A percentile compares a stretch with the other conserved stretches of the same genome.
phyloP scores from a whole-genome alignment of 2,113 vertebrate genomes.

The Lathamus discolor region DNA sequence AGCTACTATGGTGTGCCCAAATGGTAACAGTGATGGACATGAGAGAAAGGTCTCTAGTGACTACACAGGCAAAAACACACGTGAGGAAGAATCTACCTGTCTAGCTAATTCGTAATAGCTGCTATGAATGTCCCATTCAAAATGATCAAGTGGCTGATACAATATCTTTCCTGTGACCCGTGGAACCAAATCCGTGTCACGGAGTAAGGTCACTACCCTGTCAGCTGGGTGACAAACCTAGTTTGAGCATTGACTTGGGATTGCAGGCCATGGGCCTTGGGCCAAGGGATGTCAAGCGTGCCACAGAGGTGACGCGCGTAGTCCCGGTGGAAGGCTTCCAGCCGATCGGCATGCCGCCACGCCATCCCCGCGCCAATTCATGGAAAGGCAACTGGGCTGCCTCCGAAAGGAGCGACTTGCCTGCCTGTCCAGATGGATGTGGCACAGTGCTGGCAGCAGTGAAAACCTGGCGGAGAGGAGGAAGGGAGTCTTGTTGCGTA shows the following conservation, averaged over 20 bases:
- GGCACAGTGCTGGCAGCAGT: neutral
- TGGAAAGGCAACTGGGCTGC: neutral
- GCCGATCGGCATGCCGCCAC: neutral
- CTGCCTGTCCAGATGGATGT: slow-evolving; percentile 9
- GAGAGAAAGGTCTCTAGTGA: neutral
- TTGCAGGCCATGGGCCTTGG: slow-evolving; percentile 16
- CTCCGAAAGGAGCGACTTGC: neutral
- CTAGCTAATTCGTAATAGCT: neutral
- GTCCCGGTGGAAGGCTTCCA: slow-evolving; percentile 5
- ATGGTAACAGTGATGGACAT: neutral
- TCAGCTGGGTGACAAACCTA: slow-evolving; percentile 56
- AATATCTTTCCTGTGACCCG: neutral
- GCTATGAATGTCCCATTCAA: neutral
- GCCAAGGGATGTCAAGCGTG: slow-evolving; percentile 51
- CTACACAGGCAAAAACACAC: neutral
- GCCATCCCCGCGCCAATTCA: neutral
- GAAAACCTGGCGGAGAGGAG: neutral
- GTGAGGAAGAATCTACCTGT: neutral
- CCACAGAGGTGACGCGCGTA: slow-evolving; percentile 12
- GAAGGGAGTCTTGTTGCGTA: neutral
- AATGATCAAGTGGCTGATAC: neutral
- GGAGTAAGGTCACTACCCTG: slow-evolving; percentile 49
- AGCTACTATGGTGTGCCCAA: neutral
- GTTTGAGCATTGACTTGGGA: slow-evolving; percentile 31
- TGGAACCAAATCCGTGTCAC: slow-evolving; percentile 40